Conservation (phyloP, 2,888 invertebrate genomes). For the Lasioglossum leucozonium region DNA sequence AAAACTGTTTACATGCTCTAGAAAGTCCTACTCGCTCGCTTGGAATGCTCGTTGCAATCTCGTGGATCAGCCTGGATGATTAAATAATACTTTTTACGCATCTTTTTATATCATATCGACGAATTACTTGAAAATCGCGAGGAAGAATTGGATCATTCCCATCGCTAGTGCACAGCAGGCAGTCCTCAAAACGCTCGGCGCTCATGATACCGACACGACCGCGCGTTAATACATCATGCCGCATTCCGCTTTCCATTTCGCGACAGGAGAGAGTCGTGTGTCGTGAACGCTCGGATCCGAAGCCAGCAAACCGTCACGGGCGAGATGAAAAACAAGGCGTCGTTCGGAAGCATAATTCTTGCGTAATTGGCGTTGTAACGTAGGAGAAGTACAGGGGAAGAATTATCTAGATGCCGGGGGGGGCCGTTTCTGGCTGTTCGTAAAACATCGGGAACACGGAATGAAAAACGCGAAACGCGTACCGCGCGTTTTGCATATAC, state of each 20-base stretch:
- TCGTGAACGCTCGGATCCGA: background rate
- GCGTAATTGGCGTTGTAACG: constrained; percentile 36
- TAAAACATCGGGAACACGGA: constrained; percentile 59
- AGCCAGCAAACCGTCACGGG: background rate
- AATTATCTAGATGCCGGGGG: constrained; percentile 40
- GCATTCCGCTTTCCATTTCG: constrained; percentile 25
- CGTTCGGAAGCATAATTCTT: constrained; percentile 35
- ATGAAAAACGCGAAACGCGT: background rate
- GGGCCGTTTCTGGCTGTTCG: constrained; percentile 29
- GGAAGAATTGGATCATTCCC: background rate
- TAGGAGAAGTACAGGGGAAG: constrained; percentile 22
- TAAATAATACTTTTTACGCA: no score
- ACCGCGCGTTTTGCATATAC: constrained; percentile 1
- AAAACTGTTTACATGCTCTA: background rate
- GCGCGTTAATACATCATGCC: background rate
- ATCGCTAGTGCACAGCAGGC: background rate
- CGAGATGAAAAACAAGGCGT: constrained; percentile 22
- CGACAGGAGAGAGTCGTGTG: background rate
- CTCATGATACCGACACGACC: background rate
- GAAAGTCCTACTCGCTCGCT: background rate
- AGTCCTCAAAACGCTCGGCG: background rate
- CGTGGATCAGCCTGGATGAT: background rate
- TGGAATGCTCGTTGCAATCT: background rate
- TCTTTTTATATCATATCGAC: no score
- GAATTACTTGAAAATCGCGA: background rate